Percentiles rank a stretch among this genome's conserved stretches.
Evolutionary conservation across 2,113 vertebrate genomes (phyloP).

Genomic region (Sylvilagus bachmani): DNA sequence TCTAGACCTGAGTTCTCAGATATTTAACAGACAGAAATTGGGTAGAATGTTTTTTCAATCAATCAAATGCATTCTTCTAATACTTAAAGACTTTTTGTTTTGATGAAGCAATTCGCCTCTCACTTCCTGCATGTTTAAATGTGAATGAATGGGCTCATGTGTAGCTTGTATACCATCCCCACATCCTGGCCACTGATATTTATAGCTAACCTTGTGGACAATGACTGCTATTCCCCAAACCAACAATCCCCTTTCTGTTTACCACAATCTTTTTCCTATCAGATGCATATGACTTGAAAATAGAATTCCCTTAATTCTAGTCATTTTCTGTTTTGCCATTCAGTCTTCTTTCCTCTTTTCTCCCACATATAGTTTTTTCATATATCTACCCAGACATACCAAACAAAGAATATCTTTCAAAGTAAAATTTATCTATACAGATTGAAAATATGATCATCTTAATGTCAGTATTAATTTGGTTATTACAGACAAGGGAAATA

Average conservation of each 20-base stretch:
- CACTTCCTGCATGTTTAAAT: conserved; percentile 62
- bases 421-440: conserved; percentile 4
- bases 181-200: conserved; percentile 26
- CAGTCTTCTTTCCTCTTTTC: conserved; percentile 26
- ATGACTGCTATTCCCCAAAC: conserved; percentile 20
- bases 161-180: conserved; percentile 25
- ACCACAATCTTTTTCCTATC: conserved; percentile 17
- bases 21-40: conserved; percentile 44
- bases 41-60: neutral
- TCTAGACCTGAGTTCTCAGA: neutral
- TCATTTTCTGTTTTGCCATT: conserved; percentile 20
- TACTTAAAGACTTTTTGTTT: conserved; percentile 36
- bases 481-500: neutral
- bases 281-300: conserved; percentile 48
- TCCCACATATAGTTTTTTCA: conserved; percentile 31
- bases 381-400: neutral
- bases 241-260: conserved; percentile 65
- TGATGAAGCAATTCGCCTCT: conserved; percentile 16
- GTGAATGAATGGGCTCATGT: conserved; percentile 64
- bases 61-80: conserved; percentile 47
- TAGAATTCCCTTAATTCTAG: conserved; percentile 54
- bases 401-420: conserved; percentile 6
- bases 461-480: neutral
- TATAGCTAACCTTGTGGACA: conserved; percentile 56
- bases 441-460: conserved; percentile 22